These are phyloP conservation scores for Panopea generosa DNA, from an alignment of 2,888 invertebrate species.

Conservation along the genomic window DNA sequence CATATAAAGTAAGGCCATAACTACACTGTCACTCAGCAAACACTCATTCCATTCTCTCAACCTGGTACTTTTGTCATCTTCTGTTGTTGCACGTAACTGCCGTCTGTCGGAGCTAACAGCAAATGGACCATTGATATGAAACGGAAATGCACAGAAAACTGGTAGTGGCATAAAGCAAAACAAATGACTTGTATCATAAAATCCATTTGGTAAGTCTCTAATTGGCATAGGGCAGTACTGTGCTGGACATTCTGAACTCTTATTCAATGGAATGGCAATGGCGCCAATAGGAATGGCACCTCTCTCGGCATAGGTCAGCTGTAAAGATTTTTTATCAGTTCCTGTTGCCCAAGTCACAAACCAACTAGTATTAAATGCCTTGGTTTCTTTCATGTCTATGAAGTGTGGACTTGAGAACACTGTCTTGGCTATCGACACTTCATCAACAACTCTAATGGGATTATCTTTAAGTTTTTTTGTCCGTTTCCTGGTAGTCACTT, in stretches of 20 bases:
- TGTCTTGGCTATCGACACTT: background rate
- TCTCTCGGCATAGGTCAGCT: constrained; percentile 16
- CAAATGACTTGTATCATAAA: constrained; percentile 64
- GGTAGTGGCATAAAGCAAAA: constrained; percentile 83
- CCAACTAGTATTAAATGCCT: constrained; percentile 60
- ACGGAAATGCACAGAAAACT: constrained; percentile 69
- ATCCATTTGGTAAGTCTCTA: constrained; percentile 36
- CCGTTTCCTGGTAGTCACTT: constrained; percentile 11
- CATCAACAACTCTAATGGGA: background rate
- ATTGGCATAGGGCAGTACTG: constrained; percentile 22
- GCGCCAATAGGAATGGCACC: constrained; percentile 70
- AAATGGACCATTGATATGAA: constrained; percentile 82
- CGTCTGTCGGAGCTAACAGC: constrained; percentile 77
- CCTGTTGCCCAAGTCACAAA: constrained; percentile 60
- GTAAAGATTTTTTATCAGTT: constrained; percentile 13
- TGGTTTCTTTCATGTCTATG: constrained; percentile 47
- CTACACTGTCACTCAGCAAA: constrained; percentile 53
- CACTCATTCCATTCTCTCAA: constrained; percentile 55
- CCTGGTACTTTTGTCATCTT: constrained; percentile 74
- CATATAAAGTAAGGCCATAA: constrained; percentile 50
- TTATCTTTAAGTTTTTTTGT: background rate
- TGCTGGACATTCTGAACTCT: constrained; percentile 34
- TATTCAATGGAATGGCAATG: constrained; percentile 69
- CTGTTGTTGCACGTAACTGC: constrained; percentile 67
- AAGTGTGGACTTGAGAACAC: background rate